Percentiles rank a stretch among this genome's conserved stretches.
Conservation (phyloP, 2,888 invertebrate genomes). For the Platypus cylindrus region DNA sequence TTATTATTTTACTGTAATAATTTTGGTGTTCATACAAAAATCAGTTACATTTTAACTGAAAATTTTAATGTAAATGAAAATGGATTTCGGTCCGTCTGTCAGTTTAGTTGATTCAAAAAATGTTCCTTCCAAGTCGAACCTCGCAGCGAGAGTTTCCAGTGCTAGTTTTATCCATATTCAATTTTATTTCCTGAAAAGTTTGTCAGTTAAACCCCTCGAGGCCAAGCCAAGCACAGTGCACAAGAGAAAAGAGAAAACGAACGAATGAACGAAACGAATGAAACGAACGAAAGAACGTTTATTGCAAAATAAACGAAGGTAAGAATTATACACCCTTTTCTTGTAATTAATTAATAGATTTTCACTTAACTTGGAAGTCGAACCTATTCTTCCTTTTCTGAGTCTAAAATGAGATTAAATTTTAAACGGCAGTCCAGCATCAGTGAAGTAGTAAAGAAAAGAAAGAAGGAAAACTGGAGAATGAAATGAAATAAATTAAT, state of each 20-base stretch:
- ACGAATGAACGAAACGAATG: constrained; percentile 4
- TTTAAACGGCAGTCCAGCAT: constrained; percentile 15
- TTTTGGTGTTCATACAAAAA: no score
- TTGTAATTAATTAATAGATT: constrained; percentile 23
- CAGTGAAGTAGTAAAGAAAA: no score
- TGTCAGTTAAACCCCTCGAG: constrained; percentile 27
- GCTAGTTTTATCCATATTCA: constrained; percentile 35
- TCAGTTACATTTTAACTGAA: no score
- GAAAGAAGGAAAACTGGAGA: constrained; percentile 7
- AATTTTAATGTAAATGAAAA: constrained; percentile 4
- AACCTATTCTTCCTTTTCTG: constrained; percentile 13
- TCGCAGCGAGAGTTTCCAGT: constrained; percentile 18
- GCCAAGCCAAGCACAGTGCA: constrained; percentile 17
- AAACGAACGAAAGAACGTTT: constrained; percentile 9
- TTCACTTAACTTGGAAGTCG: constrained; percentile 15
- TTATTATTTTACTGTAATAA: no score
- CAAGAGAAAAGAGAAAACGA: constrained; percentile 7
- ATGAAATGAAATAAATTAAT: constrained; percentile 15
- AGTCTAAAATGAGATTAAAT: constrained; percentile 15
- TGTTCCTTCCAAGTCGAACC: constrained; percentile 1
- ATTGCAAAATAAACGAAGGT: constrained; percentile 21
- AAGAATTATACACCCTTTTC: constrained; percentile 21
- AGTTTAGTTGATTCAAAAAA: no score
- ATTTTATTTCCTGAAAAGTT: constrained; percentile 31
- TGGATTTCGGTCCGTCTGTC: background rate